Evolutionary conservation across 1,140 invertebrate species (phyloP).

Genomic region (Drosophila varians): DNA sequence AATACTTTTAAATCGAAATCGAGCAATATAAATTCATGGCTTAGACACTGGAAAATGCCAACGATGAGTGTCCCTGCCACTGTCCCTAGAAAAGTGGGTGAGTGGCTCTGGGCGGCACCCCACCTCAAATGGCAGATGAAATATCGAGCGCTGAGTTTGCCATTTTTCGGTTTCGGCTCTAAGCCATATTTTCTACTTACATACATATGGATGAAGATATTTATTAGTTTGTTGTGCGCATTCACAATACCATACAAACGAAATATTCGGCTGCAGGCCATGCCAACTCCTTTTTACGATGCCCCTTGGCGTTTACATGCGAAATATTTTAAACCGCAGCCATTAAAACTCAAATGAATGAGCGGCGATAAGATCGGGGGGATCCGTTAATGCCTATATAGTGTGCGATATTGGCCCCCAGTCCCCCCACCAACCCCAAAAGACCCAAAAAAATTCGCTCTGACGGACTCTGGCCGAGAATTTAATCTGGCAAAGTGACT

Average conservation of each 20-base stretch:
- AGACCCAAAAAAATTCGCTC: conserved; percentile 2
- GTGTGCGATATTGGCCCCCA: conserved; percentile 17
- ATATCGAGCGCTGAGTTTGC: conserved; percentile 63
- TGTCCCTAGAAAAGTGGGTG: not conserved
- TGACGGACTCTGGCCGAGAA: conserved; percentile 44
- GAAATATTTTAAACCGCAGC: conserved; percentile 32
- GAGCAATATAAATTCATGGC: conserved; percentile 81
- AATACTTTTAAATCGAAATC: conserved; percentile 81
- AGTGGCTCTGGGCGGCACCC: not conserved
- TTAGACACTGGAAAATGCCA: conserved; percentile 74
- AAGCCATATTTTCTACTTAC: conserved; percentile 75
- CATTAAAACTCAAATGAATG: conserved; percentile 51
- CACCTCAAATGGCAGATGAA: conserved; percentile 67
- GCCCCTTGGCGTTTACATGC: conserved; percentile 46
- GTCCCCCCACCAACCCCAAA: not conserved
- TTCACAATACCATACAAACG: not conserved
- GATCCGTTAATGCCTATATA: conserved; percentile 27
- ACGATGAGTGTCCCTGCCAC: conserved; percentile 17
- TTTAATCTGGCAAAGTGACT: conserved; percentile 45
- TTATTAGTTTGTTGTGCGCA: conserved; percentile 72
- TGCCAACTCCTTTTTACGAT: conserved; percentile 59
- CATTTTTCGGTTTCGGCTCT: conserved; percentile 31
- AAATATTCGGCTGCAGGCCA: conserved; percentile 14
- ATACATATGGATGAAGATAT: conserved; percentile 68
- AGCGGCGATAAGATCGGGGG: conserved; percentile 25